phyloP scores from a whole-genome alignment of 1,140 invertebrate species.

The Euura lappo region DNA sequence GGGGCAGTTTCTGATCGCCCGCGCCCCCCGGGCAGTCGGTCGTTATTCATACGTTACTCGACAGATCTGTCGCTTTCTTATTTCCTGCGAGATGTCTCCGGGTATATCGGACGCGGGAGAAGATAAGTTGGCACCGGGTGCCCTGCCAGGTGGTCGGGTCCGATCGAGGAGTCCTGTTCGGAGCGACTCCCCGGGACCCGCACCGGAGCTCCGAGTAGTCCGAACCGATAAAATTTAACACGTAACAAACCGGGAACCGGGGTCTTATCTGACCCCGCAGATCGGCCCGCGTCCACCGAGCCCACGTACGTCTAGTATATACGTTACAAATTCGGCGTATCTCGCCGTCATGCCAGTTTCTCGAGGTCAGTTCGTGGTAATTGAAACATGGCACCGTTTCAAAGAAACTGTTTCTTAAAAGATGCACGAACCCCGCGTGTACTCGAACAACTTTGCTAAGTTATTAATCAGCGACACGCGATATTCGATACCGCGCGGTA shows the following conservation, averaged over 20 bases:
- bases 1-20: no score
- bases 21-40: not conserved
- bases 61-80: not conserved
- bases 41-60: not conserved
- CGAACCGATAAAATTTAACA: conserved; percentile 23
- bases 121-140: not conserved
- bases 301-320: not conserved
- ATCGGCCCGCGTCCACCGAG: not conserved
- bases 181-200: no score
- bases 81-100: not conserved
- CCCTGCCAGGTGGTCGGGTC: conserved; percentile 25
- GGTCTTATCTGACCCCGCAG: not conserved
- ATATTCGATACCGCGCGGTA: not conserved
- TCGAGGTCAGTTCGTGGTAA: conserved; percentile 19
- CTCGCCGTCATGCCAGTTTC: not conserved
- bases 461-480: not conserved
- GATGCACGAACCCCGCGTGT: not conserved
- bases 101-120: not conserved
- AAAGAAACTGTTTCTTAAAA: conserved; percentile 21
- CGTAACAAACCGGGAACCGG: conserved; percentile 6
- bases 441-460: not conserved
- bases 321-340: not conserved
- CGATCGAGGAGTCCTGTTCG: not conserved
- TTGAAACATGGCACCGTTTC: conserved; percentile 33
- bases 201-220: not conserved